Base-by-base conservation (phyloP, 2,888 invertebrate genomes). In the Rotaria socialis region DNA sequence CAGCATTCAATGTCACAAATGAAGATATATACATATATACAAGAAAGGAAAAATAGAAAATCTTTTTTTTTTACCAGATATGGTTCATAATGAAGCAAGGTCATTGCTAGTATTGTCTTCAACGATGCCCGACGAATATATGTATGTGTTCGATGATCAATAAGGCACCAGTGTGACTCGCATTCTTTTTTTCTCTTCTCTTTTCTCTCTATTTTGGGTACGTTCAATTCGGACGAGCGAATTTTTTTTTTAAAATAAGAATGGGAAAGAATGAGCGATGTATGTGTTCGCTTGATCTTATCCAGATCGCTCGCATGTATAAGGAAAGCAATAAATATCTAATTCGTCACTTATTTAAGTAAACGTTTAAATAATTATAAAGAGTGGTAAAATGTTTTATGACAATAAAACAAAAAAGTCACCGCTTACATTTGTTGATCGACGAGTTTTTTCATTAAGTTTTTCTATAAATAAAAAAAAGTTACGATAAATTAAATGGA, bases 381-480 rank as follows among this genome's bases (percentile, higher is more conserved):
- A 41, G 19, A 41, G 19, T 67, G 27, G 1, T 19, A 67, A 35
- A 35, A 67, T 8, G 56, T 24, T 55, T 56, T 56, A 56, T 56
- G 56, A 56, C 27, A 35, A 41, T 67, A 16, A 35, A 19, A 35
- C 5, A 35, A 35, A 35, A 27, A 35, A 35, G n/a, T 11, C 43
- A 80, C 16, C 24, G 47, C 80, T 47, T 80, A 80, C 80, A 47
- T 47, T 47, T 24, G 80, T 47, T 2, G 43, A n/a, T 80, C 47
- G 80, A 8, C 80, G 80, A 2, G 22, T 24, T 47, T 80, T 80
- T 11, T 80, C 80, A 47, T 47, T 11, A 11, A 43, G 24, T 47
- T 80, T 80, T 24, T 80, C 80, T 80, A 80, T n/a, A 80, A 80
- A 80, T 43, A 80, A 80, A 80, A n/a, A 24, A 80, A 80, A 24